Evolutionary conservation across 92 coral and sea anemone genomes (phyloP), one percentile per base, ranked within the genome.

Genomic region (Virgularia gustaviana): DNA sequence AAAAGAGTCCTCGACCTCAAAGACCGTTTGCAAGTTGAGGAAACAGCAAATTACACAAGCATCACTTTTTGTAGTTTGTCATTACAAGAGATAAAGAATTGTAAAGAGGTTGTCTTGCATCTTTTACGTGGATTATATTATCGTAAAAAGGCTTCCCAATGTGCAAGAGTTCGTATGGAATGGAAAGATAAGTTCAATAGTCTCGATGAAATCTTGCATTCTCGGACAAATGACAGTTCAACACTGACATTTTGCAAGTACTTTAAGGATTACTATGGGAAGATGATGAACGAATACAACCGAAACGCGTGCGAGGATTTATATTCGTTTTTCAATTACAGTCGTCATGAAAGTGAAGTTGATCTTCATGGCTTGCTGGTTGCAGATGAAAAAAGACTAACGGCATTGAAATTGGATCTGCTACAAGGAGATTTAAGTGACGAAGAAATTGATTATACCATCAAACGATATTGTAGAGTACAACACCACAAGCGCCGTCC

Each of bases 361-460:
- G 88, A 84, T 67, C 88, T 84, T 13, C 88, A 84, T 57, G 85
- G 78, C 25, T 79, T 79, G 16, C 77, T 57, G 13, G 88, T 84
- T 1, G 88, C 70, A 36, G 68, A 84, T 36, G 58, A 55, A 25
- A 49, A 44, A 20, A 72, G 71, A 35, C 4, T 80, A 35, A 28
- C 44, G 57, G 47, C 36, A 49, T 15, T 68, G 75, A 68, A 47
- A 49, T 68, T 51, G 45, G 36, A 47, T 51, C 11, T 68, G 61
- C 11, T 68, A 38, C n/a, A 10, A n/a, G 45, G 61, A 36, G 19
- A 53, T 18, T 49, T 68, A 49, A 33, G 60, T 22, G 37, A 47
- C 9, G 60, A 51, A 16, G 58, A 68, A 49, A 68, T 47, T 15
- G 30, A 52, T 3, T n/a, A n/a, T n/a, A 15, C 8, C 4, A 52